A percentile compares a stretch with the other conserved stretches of the same genome.
Conservation (phyloP, 2,888 invertebrate species). For the Arge pagana region DNA sequence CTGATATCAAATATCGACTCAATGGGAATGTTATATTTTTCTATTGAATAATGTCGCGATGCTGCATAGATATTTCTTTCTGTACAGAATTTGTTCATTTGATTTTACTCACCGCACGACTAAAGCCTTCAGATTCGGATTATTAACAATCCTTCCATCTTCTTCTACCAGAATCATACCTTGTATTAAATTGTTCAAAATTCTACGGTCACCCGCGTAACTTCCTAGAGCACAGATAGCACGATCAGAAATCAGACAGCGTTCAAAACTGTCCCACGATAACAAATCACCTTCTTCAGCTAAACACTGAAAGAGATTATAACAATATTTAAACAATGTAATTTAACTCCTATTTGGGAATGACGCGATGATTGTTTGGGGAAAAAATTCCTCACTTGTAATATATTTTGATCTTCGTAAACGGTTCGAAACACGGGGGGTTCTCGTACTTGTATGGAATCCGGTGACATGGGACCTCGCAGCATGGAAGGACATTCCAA, state of each 20-base stretch:
- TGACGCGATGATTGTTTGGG: background rate
- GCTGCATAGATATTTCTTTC: background rate
- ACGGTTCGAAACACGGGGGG: conserved; percentile 36
- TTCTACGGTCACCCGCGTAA: conserved; percentile 41
- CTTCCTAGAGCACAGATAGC: conserved; percentile 50
- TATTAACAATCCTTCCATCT: conserved; percentile 44
- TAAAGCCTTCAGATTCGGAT: conserved; percentile 50
- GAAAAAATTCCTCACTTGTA: conserved; percentile 38
- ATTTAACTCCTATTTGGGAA: background rate
- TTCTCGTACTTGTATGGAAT: conserved; percentile 33
- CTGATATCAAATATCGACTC: conserved; percentile 54
- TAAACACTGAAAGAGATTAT: conserved; percentile 28
- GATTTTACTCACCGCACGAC: conserved; percentile 48
- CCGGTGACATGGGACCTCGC: conserved; percentile 14
- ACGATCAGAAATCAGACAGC: conserved; percentile 46
- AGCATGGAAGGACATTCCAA: conserved; percentile 57
- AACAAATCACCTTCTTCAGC: conserved; percentile 30
- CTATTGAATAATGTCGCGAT: background rate
- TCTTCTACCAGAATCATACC: conserved; percentile 42
- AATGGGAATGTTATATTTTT: conserved; percentile 19
- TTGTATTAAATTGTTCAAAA: conserved; percentile 40
- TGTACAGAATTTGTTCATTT: no score
- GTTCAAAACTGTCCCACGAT: conserved; percentile 27
- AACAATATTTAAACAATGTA: background rate
- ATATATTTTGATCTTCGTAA: conserved; percentile 42